phyloP scores from a whole-genome alignment of 2,797 vertebrate species.

The Sebastes elongatus region DNA sequence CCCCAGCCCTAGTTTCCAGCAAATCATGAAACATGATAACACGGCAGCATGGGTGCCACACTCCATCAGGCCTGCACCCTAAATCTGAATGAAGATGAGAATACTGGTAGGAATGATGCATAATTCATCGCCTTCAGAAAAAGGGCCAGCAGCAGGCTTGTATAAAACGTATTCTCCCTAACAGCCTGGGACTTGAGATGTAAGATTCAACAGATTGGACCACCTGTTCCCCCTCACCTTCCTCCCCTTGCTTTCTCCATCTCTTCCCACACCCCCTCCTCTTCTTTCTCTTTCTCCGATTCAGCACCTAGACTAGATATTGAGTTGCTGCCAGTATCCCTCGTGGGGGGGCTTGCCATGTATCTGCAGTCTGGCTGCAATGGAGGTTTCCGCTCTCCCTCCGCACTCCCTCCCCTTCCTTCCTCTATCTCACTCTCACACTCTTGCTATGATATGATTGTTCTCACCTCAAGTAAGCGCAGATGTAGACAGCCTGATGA shows the following conservation, averaged over 20 bases:
- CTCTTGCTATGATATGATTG: conserved; percentile 64
- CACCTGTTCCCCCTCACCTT: conserved; percentile 87
- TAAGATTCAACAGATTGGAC: conserved; percentile 83
- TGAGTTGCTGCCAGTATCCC: conserved; percentile 64
- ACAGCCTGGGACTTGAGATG: conserved; percentile 49
- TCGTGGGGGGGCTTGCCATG: conserved; percentile 64
- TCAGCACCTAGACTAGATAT: conserved; percentile 59
- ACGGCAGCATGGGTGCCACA: conserved; percentile 12
- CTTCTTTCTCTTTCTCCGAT: conserved; percentile 9
- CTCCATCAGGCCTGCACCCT: conserved; percentile 25
- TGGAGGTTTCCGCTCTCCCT: conserved; percentile 61
- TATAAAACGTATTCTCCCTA: conserved; percentile 38
- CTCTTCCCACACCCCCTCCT: neutral
- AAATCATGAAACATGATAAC: neutral
- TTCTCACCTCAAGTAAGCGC: conserved; percentile 54
- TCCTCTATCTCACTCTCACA: neutral
- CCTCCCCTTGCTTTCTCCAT: conserved; percentile 31
- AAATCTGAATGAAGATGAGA: conserved; percentile 53
- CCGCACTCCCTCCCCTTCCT: neutral
- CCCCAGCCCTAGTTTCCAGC: neutral
- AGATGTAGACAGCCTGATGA: conserved; percentile 56
- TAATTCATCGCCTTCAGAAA: conserved; percentile 56
- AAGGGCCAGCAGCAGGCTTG: conserved; percentile 17
- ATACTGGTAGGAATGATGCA: conserved; percentile 46
- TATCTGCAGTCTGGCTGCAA: conserved; percentile 82